These are phyloP conservation scores for Nasonia longicornis DNA, from an alignment of 1,140 invertebrate species.

Conservation along the genomic window DNA sequence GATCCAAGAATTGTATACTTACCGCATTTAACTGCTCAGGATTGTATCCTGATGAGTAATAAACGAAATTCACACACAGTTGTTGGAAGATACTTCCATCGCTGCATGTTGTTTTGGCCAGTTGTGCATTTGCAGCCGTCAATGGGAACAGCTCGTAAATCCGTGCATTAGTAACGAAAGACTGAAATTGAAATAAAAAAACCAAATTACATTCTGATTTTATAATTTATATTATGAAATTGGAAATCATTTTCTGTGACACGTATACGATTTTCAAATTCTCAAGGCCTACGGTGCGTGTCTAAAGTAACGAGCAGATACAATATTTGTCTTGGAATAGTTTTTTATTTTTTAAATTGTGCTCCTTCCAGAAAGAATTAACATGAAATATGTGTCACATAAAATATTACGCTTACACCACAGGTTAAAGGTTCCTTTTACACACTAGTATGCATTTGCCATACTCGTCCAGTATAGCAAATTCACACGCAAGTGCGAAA, in stretches of 20 bases:
- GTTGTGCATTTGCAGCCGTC: constrained; percentile 32
- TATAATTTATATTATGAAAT: no score
- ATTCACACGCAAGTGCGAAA: neutral
- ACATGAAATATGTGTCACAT: no score
- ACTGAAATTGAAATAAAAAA: constrained; percentile 45
- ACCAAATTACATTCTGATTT: neutral
- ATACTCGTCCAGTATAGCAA: no score
- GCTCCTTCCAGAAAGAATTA: neutral
- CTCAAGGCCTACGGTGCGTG: no score
- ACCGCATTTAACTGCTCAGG: constrained; percentile 67
- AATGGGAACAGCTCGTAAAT: constrained; percentile 53
- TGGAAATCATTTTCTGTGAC: no score
- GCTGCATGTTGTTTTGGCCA: constrained; percentile 46
- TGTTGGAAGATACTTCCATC: constrained; percentile 60
- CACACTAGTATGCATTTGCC: no score
- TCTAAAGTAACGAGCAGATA: no score
- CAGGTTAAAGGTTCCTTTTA: no score
- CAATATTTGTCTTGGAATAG: neutral
- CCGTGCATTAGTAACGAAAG: constrained; percentile 36
- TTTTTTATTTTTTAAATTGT: neutral
- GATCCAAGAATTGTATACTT: constrained; percentile 35
- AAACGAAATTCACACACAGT: constrained; percentile 71
- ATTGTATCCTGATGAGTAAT: constrained; percentile 70
- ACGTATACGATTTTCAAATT: no score
- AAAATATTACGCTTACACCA: no score